Evolutionary conservation across 2,113 vertebrate species (phyloP).

Genomic region (Zapus hudsonius): DNA sequence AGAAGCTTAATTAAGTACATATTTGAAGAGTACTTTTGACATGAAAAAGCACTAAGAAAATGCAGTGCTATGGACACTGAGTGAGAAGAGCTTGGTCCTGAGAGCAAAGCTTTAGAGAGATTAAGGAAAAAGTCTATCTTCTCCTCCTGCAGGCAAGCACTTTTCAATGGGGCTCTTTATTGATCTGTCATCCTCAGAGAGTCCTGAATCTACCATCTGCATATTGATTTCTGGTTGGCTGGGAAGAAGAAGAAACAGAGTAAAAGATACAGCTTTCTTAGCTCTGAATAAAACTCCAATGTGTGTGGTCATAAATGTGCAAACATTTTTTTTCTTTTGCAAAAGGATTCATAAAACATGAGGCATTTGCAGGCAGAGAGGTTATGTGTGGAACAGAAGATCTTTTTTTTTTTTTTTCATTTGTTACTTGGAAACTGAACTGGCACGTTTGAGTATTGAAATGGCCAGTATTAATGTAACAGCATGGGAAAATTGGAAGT

Average conservation of each 20-base stretch:
- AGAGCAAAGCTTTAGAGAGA: slow-evolving; percentile 71
- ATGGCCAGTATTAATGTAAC: slow-evolving; percentile 2
- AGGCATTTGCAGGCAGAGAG: not conserved
- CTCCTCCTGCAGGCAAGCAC: slow-evolving; percentile 70
- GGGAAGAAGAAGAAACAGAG: slow-evolving; percentile 33
- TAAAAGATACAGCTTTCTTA: slow-evolving; percentile 57
- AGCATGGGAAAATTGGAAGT: slow-evolving; percentile 18
- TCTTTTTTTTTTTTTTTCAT: slow-evolving; percentile 57
- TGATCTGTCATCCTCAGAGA: slow-evolving; percentile 68
- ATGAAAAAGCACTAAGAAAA: slow-evolving; percentile 71
- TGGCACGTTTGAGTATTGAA: slow-evolving; percentile 23
- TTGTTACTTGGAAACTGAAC: slow-evolving; percentile 33
- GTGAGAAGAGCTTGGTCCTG: slow-evolving; percentile 48
- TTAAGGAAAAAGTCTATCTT: slow-evolving; percentile 76
- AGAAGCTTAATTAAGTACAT: slow-evolving; percentile 80
- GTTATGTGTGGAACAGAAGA: not conserved
- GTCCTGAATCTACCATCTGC: slow-evolving; percentile 69
- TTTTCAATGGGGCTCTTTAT: slow-evolving; percentile 68
- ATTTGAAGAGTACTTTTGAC: slow-evolving; percentile 78
- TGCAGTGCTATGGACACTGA: slow-evolving; percentile 71
- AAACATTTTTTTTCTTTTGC: slow-evolving; percentile 18
- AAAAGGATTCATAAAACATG: slow-evolving; percentile 1
- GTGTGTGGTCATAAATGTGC: not conserved
- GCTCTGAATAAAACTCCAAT: slow-evolving; percentile 46
- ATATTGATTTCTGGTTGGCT: slow-evolving; percentile 69